phyloP scores from a whole-genome alignment of 2,797 vertebrate species.

The Argentina silus region DNA sequence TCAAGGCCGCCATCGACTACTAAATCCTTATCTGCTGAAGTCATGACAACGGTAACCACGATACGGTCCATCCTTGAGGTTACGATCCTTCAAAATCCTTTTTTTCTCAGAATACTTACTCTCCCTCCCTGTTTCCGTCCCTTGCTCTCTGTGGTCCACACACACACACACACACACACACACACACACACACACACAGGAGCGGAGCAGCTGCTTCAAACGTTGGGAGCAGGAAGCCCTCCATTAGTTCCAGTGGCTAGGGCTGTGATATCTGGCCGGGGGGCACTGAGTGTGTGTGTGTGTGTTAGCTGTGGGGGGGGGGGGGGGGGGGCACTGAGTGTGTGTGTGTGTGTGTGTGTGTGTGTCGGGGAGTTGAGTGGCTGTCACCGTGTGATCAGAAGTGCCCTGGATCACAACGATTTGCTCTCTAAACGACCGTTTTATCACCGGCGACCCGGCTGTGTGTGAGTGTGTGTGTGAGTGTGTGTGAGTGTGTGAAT shows the following conservation, averaged over 20 bases:
- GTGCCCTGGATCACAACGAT: constrained; percentile 23
- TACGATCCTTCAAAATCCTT: constrained; percentile 50
- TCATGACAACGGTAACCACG: not conserved
- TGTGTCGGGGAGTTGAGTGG: not conserved
- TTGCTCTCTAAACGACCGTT: not conserved
- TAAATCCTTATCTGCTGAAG: not conserved
- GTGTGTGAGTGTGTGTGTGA: constrained; percentile 18
- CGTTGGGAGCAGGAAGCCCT: constrained; percentile 71
- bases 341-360: not conserved
- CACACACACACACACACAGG: constrained; percentile 47
- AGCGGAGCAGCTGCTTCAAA: constrained; percentile 71
- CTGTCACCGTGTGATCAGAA: constrained; percentile 51
- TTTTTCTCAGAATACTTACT: constrained; percentile 17
- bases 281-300: constrained; percentile 43
- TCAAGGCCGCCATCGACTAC: too few relatives aligned
- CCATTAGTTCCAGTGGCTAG: constrained; percentile 76
- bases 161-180: constrained; percentile 30
- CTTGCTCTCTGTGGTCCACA: constrained; percentile 1
- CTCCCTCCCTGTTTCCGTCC: constrained; percentile 17
- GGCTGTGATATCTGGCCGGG: constrained; percentile 68
- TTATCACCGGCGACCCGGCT: constrained; percentile 22
- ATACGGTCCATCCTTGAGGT: constrained; percentile 20
- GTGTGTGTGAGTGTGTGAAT: constrained; percentile 33
- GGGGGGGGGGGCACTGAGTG: not conserved
- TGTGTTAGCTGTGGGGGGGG: constrained; percentile 12